Percentiles rank a stretch among this genome's conserved stretches.
These are phyloP conservation scores for Lytechinus variegatus DNA, from an alignment of 35 echinoderm and acorn worm species.

Conservation along the genomic window DNA sequence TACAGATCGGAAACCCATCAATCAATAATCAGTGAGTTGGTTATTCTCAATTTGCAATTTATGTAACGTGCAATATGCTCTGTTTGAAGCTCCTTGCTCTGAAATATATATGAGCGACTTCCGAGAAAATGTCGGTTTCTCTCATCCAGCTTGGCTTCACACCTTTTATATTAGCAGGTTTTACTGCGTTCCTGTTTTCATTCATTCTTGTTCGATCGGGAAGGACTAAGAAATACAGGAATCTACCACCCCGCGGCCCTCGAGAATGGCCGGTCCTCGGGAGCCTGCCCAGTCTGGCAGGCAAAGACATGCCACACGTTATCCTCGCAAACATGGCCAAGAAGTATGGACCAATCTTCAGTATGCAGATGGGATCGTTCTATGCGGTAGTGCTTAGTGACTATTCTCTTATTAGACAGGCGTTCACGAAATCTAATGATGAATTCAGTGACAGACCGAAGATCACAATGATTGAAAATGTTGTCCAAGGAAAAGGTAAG, in stretches of 20 bases:
- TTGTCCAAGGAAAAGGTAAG: constrained; percentile 52
- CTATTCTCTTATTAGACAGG: constrained; percentile 33
- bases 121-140: neutral
- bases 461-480: constrained; percentile 39
- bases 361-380: constrained; percentile 47
- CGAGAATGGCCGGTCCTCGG: constrained; percentile 53
- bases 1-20: too few species aligned
- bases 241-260: constrained; percentile 60
- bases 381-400: constrained; percentile 35
- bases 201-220: constrained; percentile 38
- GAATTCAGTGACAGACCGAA: constrained; percentile 58
- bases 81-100: too few species aligned
- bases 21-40: too few species aligned
- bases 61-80: too few species aligned
- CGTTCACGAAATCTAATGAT: constrained; percentile 45
- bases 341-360: constrained; percentile 58
- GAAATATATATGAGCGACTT: neutral
- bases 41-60: too few species aligned
- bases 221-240: neutral
- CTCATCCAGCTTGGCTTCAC: neutral
- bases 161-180: constrained; percentile 22
- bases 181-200: neutral
- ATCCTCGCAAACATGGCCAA: constrained; percentile 33
- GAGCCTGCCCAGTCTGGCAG: constrained; percentile 46
- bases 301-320: constrained; percentile 46